These are phyloP conservation scores for Sylvia borin DNA, from an alignment of 2,797 vertebrate species.

Conservation along the genomic window DNA sequence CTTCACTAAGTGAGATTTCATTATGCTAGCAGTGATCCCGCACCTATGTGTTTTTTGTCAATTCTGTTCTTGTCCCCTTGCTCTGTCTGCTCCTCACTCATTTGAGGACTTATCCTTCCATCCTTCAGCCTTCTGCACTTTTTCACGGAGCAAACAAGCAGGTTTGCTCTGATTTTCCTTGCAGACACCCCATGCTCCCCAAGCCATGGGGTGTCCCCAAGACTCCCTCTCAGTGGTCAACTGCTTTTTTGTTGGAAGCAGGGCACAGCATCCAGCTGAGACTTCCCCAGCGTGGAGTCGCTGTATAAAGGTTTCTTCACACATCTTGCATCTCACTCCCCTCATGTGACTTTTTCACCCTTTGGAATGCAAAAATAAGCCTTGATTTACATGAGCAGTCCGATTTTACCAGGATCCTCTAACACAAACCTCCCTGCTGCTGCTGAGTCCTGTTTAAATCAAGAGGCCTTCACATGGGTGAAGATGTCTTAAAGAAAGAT, in stretches of 20 bases:
- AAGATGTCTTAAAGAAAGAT: constrained; percentile 44
- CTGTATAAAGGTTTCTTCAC: not conserved
- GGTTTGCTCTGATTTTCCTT: not conserved
- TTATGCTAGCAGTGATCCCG: not conserved
- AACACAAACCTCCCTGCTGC: not conserved
- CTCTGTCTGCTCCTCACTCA: not conserved
- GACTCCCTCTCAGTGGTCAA: not conserved
- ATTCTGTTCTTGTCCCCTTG: not conserved
- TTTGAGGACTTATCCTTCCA: not conserved
- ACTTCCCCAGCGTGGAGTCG: not conserved
- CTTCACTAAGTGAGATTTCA: not conserved
- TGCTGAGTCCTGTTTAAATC: constrained; percentile 44
- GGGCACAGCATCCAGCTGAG: not conserved
- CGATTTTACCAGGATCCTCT: not conserved
- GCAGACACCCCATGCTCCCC: accelerated
- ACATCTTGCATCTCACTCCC: not conserved
- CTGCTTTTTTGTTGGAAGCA: not conserved
- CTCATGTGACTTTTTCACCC: not conserved
- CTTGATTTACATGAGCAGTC: constrained; percentile 29
- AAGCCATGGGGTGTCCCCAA: not conserved
- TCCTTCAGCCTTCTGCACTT: not conserved
- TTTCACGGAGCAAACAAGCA: not conserved
- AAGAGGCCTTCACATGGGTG: constrained; percentile 51
- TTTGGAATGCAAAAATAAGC: constrained; percentile 37
- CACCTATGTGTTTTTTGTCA: not conserved